A percentile compares a stretch with the other conserved stretches of the same genome.
These are phyloP conservation scores for Rotaria socialis DNA, from an alignment of 2,888 invertebrate genomes.

Conservation along the genomic window DNA sequence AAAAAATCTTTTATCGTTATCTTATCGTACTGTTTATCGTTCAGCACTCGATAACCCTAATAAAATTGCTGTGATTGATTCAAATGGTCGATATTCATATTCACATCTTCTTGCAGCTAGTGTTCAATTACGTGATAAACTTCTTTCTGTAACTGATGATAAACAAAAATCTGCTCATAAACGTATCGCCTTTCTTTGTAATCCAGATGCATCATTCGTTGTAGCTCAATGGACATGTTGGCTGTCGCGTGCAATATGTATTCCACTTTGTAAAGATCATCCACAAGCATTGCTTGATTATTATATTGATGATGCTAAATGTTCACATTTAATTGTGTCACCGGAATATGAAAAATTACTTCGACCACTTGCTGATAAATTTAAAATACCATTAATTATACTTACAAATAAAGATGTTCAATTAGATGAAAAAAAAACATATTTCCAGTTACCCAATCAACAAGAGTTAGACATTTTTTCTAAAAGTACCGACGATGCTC, in stretches of 20 bases:
- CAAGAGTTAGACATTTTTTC: slow-evolving; percentile 9
- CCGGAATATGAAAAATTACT: not conserved
- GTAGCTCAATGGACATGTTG: slow-evolving; percentile 33
- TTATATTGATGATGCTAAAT: slow-evolving; percentile 26
- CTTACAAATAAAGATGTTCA: not conserved
- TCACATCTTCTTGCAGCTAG: not conserved
- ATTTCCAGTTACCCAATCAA: not conserved
- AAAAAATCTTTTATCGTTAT: not conserved
- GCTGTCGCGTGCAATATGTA: not conserved
- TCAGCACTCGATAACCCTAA: not conserved
- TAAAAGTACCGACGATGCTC: slow-evolving; percentile 28
- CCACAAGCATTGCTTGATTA: not conserved
- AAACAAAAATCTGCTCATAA: not conserved
- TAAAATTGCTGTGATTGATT: slow-evolving; percentile 24
- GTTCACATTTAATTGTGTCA: not conserved
- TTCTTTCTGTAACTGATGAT: not conserved
- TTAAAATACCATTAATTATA: not conserved
- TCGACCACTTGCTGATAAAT: slow-evolving; percentile 24
- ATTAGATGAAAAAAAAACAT: not conserved
- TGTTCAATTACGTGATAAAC: slow-evolving; percentile 1
- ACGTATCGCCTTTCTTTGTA: slow-evolving; percentile 22
- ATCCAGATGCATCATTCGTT: slow-evolving; percentile 19
- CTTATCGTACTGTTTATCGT: slow-evolving; percentile 10
- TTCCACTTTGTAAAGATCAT: slow-evolving; percentile 35
- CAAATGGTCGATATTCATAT: slow-evolving; percentile 1